Evolutionary conservation across 2,888 invertebrate species (phyloP), one percentile per base, ranked within the genome.

Genomic region (Drosophila kanekoi): DNA sequence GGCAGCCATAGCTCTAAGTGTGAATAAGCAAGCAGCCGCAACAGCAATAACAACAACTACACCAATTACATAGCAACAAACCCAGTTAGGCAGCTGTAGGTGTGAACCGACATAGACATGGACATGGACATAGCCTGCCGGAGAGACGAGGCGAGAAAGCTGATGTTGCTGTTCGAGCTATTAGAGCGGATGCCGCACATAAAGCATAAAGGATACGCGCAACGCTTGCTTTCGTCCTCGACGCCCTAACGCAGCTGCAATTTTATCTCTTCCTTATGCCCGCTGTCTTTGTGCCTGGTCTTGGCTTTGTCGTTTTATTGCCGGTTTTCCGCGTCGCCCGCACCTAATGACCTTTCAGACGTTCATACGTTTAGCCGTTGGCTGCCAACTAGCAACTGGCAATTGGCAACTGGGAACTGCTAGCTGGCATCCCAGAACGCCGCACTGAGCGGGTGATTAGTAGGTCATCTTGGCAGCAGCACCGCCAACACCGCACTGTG

Each of bases 131-230:
- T 60, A 54, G 45, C 32, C 32, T 37, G 10, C 9, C 18, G 38
- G 23, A 33, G 28, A 52, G 47, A 40, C 56, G 28, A 69, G 47
- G n/a, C 47, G 14, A 41, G n/a, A 38, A 67, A 47, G 5, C 43
- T 52, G 41, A 14, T 44, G 62, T 35, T 57, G 32, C 35, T 47
- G 48, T 16, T 61, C 56, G 49, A 58, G 58, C 74, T 62, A 49
- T 37, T 64, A 72, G 61, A 72, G 59, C 81, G 83, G 83, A 83
- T 79, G 86, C 66, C 72, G 66, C 74, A 77, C 77, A 83, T 83
- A 86, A 83, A 87, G 82, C 79, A 82, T 82, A 85, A 81, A 82
- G 87, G 79, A 79, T 77, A 72, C 81, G 82, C 75, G 79, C 70
- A 47, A 72, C 57, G 63, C 64, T 64, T 58, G 41, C 20, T 58